Base-by-base conservation (phyloP, 2,113 vertebrate genomes). In the Plotosus lineatus region DNA sequence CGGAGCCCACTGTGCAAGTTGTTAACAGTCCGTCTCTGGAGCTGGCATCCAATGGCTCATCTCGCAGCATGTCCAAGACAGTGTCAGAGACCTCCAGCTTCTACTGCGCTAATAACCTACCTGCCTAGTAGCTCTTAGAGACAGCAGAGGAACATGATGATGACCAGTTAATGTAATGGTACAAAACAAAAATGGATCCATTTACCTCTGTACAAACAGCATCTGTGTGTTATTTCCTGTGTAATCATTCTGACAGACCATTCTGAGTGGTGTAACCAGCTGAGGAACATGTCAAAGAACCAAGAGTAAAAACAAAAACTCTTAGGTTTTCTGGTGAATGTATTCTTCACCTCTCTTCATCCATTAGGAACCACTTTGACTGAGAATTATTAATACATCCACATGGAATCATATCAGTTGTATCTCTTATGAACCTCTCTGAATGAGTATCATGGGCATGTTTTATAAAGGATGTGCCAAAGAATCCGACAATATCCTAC, bases 51-150 rank as follows among this genome's bases (percentile, higher is more conserved):
- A 97, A 97, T 0, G 95, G 95, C 26, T 97, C 96, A 5, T 96
- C 96, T 63, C 93, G 90, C 40, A 96, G 96, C 28, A 86, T 96
- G 89, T 96, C 96, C 82, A 99, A 98, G 87, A 96, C 96, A 0
- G 79, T 95, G 15, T 95, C 95, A 0, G 97, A 99, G 87, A 95
- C 94, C 23, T 90, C 95, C 78, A 97, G 95, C 89, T 97, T 97
- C 94, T 96, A 96, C 90, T 98, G 95, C 83, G 95, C 90, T 86
- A 91, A 90, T 86, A 95, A 95, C 10, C 91, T 94, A 44, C 90
- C 92, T 79, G 96, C 95, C 83, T 91, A 85, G 81, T 36, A 31
- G 10, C 48, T 7, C 6, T 28, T 17, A 4, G 12, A 44, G 28
- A 40, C 65, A 42, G 6, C 61, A 61, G 51, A 73, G 53, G 51